These are phyloP conservation scores for Gortyna flavago DNA, from an alignment of 2,888 invertebrate genomes.

Conservation along the genomic window DNA sequence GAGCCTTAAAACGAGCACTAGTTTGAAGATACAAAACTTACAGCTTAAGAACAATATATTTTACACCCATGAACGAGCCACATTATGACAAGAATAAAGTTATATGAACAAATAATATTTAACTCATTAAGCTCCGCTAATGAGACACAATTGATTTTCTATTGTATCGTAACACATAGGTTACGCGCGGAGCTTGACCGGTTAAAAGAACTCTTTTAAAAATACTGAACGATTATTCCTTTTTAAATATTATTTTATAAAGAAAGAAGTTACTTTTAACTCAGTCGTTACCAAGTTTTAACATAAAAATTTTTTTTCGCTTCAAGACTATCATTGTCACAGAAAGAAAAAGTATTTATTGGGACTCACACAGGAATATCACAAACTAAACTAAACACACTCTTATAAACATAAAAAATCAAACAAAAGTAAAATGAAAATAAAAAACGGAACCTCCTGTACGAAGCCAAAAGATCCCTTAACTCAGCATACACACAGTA, in stretches of 20 bases:
- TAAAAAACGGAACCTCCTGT: neutral
- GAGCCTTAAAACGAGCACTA: constrained; percentile 35
- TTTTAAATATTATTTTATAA: neutral
- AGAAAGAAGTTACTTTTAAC: constrained; percentile 1
- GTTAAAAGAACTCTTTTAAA: neutral
- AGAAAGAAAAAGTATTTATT: neutral
- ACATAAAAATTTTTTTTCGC: constrained; percentile 10
- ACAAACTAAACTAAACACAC: neutral
- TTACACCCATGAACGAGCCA: neutral
- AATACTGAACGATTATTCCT: neutral
- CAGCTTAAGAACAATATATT: constrained; percentile 1
- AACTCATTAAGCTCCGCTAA: too few species aligned
- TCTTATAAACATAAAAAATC: neutral
- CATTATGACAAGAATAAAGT: neutral
- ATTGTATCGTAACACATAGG: too few species aligned
- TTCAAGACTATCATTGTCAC: neutral
- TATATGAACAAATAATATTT: neutral
- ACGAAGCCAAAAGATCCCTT: neutral
- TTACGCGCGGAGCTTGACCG: too few species aligned
- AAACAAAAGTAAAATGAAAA: neutral
- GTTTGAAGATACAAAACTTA: neutral
- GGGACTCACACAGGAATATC: neutral
- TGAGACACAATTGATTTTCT: too few species aligned
- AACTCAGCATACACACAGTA: neutral
- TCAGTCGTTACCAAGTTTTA: neutral